Evolutionary conservation across 2,113 vertebrate species (phyloP).

Genomic region (Charina bottae): DNA sequence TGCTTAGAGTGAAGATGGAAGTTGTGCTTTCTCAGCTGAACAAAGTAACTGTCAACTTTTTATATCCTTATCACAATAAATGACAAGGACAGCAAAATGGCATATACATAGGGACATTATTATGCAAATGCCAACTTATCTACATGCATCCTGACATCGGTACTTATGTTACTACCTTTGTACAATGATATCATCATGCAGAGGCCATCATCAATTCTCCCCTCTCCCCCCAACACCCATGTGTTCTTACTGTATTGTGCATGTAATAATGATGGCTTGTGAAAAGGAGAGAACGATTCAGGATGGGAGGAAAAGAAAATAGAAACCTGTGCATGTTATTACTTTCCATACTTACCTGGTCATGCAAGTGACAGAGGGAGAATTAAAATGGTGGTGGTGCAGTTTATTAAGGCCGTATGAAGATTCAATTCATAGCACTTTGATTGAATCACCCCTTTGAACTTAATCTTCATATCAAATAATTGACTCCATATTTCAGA

Average conservation of each 20-base stretch:
- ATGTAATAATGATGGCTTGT: not conserved
- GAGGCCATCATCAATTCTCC: not conserved
- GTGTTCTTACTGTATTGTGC: not conserved
- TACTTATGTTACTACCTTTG: not conserved
- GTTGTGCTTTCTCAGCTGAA: not conserved
- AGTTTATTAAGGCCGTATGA: not conserved
- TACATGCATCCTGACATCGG: not conserved
- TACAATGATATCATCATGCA: not conserved
- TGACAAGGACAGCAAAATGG: not conserved
- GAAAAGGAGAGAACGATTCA: not conserved
- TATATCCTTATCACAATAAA: not conserved
- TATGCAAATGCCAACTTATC: too few relatives aligned
- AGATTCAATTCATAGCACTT: not conserved
- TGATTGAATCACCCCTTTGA: not conserved
- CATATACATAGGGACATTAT: not conserved
- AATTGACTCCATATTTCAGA: not conserved
- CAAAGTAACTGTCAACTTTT: not conserved
- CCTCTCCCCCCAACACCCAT: not conserved
- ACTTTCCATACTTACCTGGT: not conserved
- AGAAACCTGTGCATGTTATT: not conserved
- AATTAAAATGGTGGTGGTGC: not conserved
- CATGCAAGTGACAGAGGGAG: not conserved
- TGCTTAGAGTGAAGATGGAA: not conserved
- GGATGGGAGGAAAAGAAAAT: not conserved
- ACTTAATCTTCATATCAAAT: not conserved